Conservation (phyloP, 2,113 vertebrate species). For the Tenrec ecaudatus region DNA sequence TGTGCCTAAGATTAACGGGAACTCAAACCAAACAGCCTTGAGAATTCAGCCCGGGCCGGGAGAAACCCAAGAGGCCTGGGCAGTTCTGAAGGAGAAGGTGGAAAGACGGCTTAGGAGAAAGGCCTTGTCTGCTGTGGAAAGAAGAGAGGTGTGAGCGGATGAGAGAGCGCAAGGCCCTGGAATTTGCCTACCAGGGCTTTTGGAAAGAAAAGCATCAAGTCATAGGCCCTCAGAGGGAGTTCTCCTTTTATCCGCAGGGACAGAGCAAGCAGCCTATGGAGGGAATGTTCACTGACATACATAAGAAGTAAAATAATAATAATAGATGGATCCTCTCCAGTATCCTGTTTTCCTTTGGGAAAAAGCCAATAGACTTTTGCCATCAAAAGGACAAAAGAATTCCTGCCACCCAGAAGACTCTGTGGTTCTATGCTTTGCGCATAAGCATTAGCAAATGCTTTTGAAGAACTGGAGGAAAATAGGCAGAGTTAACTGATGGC, state of each 20-base stretch:
- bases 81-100: neutral
- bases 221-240: fast-evolving
- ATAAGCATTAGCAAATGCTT: neutral
- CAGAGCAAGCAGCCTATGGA: neutral
- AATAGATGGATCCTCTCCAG: neutral
- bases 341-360: constrained; percentile 16
- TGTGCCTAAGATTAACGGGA: neutral
- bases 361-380: neutral
- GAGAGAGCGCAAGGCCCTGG: no score
- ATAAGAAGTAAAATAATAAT: neutral
- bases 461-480: constrained; percentile 27
- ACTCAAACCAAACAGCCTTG: no score
- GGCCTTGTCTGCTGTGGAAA: neutral
- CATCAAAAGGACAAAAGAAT: neutral
- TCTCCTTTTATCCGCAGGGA: neutral
- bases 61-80: neutral
- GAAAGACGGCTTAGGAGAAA: neutral
- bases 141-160: neutral
- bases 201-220: neutral
- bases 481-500: neutral
- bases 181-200: fast-evolving
- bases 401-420: no score
- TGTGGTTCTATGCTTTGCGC: no score
- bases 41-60: neutral
- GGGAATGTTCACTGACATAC: constrained; percentile 4